Conservation (phyloP, 1,140 invertebrate genomes). For the Diachasma alloeum region DNA sequence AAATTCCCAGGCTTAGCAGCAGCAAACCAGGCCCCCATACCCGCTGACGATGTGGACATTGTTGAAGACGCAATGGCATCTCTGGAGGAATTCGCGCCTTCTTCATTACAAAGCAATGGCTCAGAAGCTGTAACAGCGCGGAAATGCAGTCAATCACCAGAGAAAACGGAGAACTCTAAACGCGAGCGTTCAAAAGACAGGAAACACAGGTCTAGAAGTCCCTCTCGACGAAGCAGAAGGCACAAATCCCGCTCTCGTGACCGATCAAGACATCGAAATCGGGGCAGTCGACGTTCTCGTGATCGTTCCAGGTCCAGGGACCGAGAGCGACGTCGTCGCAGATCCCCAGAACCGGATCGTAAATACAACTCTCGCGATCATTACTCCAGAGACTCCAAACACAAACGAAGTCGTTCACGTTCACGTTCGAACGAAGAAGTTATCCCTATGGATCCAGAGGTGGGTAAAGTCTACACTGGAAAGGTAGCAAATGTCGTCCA, state of each 20-base stretch:
- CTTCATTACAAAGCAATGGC: conserved; percentile 44
- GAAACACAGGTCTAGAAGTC: conserved; percentile 33
- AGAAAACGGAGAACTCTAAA: conserved; percentile 50
- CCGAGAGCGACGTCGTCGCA: conserved; percentile 34
- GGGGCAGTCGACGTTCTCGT: conserved; percentile 18
- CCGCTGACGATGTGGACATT: conserved; percentile 62
- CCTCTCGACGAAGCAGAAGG: conserved; percentile 49
- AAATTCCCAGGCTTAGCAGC: conserved; percentile 90
- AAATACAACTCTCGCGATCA: neutral
- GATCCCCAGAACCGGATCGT: neutral
- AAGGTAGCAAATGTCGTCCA: conserved; percentile 95
- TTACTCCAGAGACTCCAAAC: neutral
- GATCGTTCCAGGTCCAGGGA: conserved; percentile 43
- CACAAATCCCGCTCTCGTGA: conserved; percentile 35
- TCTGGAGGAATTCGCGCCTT: conserved; percentile 86
- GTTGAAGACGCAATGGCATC: conserved; percentile 88
- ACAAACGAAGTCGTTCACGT: conserved; percentile 10
- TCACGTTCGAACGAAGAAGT: conserved; percentile 48
- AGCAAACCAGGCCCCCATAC: conserved; percentile 79
- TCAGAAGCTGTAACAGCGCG: neutral
- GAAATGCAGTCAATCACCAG: conserved; percentile 23
- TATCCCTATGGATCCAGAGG: conserved; percentile 61
- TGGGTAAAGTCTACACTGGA: conserved; percentile 87
- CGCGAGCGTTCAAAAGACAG: conserved; percentile 51
- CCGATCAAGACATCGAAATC: conserved; percentile 42